Conservation (phyloP, 2,113 vertebrate genomes). For the Heptranchias perlo region DNA sequence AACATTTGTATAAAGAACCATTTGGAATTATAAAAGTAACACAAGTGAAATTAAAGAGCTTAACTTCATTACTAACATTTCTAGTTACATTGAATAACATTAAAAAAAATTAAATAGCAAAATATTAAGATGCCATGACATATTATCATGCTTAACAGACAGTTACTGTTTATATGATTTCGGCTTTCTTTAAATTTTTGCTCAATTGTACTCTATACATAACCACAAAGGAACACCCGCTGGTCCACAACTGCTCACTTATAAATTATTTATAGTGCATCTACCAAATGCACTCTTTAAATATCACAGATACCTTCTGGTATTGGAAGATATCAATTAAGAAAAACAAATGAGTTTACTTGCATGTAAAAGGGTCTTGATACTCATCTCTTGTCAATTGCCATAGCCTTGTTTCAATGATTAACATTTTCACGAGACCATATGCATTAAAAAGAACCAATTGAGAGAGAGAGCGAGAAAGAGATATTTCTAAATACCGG, state of each 20-base stretch:
- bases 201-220: constrained; percentile 29
- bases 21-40: constrained; percentile 38
- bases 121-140: constrained; percentile 36
- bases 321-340: constrained; percentile 1
- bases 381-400: background rate
- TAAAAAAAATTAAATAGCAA: constrained; percentile 37
- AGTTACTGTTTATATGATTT: constrained; percentile 22
- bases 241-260: constrained; percentile 34
- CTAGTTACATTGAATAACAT: constrained; percentile 34
- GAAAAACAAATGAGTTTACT: background rate
- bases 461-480: background rate
- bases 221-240: constrained; percentile 28
- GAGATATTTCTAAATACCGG: background rate
- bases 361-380: background rate
- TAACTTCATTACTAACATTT: constrained; percentile 37
- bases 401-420: background rate
- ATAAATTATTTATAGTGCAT: constrained; percentile 32
- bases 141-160: constrained; percentile 34
- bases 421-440: constrained; percentile 14
- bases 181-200: constrained; percentile 25
- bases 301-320: constrained; percentile 13
- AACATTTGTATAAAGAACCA: constrained; percentile 38
- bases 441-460: background rate
- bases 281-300: background rate
- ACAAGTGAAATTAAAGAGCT: constrained; percentile 30